Conservation (phyloP, 2,888 invertebrate species). For the Cryptus armator region DNA sequence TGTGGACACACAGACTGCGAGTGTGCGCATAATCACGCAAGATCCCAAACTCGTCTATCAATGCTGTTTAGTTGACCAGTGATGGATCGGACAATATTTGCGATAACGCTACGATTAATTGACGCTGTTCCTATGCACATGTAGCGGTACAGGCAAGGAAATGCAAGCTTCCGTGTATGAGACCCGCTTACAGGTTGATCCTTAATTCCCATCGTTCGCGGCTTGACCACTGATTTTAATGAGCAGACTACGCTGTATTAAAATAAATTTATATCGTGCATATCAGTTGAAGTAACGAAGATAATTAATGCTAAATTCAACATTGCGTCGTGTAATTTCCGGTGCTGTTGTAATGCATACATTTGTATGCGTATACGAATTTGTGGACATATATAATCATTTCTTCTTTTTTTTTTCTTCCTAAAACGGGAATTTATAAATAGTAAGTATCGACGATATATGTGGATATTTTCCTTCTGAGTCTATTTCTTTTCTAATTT, state of each 20-base stretch:
- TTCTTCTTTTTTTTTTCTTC: no score
- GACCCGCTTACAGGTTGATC: conserved; percentile 31
- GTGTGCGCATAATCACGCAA: conserved; percentile 52
- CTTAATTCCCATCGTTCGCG: neutral
- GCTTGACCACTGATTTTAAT: conserved; percentile 6
- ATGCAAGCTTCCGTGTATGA: neutral
- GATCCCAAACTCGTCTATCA: conserved; percentile 54
- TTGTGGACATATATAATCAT: no score
- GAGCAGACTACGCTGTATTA: neutral
- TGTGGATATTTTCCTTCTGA: no score
- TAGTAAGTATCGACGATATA: no score
- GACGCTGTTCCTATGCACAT: conserved; percentile 43
- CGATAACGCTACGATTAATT: conserved; percentile 68
- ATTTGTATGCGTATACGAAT: no score
- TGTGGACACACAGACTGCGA: conserved; percentile 52
- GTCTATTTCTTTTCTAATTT: no score
- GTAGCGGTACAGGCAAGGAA: neutral
- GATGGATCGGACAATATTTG: conserved; percentile 65
- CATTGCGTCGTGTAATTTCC: neutral
- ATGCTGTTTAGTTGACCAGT: conserved; percentile 59
- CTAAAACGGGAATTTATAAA: no score
- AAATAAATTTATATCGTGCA: neutral
- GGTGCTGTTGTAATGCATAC: neutral
- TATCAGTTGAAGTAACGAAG: conserved; percentile 9
- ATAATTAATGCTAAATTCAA: conserved; percentile 23